These are phyloP conservation scores for Spisula solida DNA, from an alignment of 2,888 invertebrate species.

Conservation along the genomic window DNA sequence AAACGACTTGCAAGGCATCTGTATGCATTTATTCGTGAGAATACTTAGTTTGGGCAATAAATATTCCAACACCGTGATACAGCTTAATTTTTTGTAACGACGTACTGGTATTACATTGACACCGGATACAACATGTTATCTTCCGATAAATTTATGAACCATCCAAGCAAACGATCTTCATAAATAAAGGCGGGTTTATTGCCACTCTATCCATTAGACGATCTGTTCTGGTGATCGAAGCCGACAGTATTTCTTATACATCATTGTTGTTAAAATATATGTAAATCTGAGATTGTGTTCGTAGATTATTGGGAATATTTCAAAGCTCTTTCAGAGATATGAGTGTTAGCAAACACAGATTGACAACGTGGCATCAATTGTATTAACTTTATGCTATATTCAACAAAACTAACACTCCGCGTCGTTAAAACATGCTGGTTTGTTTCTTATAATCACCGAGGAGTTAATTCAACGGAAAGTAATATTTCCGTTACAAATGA, in stretches of 20 bases:
- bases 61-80: background rate
- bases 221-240: background rate
- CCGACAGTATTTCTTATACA: background rate
- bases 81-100: background rate
- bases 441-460: background rate
- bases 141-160: conserved; percentile 15
- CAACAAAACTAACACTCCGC: background rate
- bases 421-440: background rate
- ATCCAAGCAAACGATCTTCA: background rate
- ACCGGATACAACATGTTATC: background rate
- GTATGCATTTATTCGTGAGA: background rate
- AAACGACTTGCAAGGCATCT: too few relatives aligned
- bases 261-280: conserved; percentile 24
- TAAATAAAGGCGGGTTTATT: background rate
- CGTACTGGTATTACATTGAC: background rate
- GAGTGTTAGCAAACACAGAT: background rate
- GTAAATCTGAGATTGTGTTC: background rate
- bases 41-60: background rate
- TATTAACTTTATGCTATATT: background rate
- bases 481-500: too few relatives aligned
- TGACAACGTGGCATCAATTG: background rate
- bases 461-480: background rate
- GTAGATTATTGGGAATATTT: background rate
- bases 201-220: background rate
- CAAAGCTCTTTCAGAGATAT: background rate